These are phyloP conservation scores for Syngnathus acus DNA, from an alignment of 2,797 vertebrate genomes.

Conservation along the genomic window DNA sequence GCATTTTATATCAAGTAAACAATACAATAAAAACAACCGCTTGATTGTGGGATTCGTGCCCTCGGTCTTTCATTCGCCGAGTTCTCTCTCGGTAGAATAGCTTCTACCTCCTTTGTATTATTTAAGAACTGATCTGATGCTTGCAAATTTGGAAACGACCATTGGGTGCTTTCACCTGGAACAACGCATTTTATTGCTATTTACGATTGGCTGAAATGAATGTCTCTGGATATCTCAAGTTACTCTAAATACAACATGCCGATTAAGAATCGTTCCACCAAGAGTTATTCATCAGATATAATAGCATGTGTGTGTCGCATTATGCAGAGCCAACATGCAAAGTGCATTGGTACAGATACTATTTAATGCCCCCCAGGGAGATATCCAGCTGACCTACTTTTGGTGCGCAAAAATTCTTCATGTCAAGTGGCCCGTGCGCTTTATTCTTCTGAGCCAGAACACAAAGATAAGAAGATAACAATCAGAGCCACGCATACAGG, in stretches of 20 bases:
- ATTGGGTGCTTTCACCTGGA: constrained; percentile 17
- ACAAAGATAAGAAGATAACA: constrained; percentile 24
- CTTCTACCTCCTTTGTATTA: constrained; percentile 11
- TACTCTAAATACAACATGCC: neutral
- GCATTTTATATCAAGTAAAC: neutral
- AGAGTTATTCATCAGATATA: constrained; percentile 3
- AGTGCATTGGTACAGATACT: constrained; percentile 40
- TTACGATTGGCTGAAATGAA: neutral
- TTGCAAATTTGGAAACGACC: constrained; percentile 16
- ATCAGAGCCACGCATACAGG: constrained; percentile 7
- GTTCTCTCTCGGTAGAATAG: constrained; percentile 13
- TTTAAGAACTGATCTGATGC: constrained; percentile 21
- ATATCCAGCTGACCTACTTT: constrained; percentile 73
- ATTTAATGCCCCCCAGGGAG: constrained; percentile 63
- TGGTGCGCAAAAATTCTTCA: constrained; percentile 55
- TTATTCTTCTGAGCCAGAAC: constrained; percentile 25
- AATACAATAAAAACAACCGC: neutral
- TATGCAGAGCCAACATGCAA: constrained; percentile 48
- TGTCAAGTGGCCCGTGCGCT: constrained; percentile 43
- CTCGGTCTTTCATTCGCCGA: constrained; percentile 8
- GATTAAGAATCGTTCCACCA: neutral
- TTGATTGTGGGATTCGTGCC: neutral
- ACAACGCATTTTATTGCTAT: neutral
- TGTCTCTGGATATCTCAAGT: neutral
- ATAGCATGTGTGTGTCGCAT: constrained; percentile 28